Evolutionary conservation across 2,797 vertebrate genomes (phyloP).

Genomic region (Eremophila alpestris): DNA sequence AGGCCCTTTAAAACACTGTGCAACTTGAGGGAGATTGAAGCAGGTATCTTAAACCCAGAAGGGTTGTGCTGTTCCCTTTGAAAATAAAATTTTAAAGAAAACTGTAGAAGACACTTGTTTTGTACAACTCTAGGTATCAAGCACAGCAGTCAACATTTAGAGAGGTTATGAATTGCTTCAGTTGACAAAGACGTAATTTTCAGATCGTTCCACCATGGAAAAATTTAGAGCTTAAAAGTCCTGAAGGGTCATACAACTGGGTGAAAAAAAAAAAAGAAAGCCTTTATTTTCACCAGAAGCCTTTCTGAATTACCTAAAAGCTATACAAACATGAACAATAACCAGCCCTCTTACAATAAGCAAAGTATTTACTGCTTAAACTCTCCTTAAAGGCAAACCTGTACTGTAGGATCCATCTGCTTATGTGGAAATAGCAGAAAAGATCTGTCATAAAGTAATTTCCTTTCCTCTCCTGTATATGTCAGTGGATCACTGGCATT

Average conservation of each 20-base stretch:
- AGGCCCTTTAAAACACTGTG: neutral
- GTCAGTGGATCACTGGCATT: constrained; percentile 16
- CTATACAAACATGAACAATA: neutral
- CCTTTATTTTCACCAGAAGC: neutral
- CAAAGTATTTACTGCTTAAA: neutral
- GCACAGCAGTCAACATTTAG: neutral
- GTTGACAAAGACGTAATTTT: neutral
- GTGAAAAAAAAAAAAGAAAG: neutral
- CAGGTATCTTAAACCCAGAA: neutral
- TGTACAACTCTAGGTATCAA: neutral
- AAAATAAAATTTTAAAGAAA: neutral
- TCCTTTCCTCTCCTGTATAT: constrained; percentile 1
- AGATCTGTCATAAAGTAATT: constrained; percentile 14
- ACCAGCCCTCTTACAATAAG: neutral
- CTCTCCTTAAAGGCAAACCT: constrained; percentile 22
- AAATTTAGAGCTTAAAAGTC: neutral
- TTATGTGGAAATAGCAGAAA: constrained; percentile 13
- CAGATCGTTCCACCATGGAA: neutral
- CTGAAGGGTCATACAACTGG: neutral
- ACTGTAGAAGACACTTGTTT: neutral
- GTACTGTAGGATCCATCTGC: neutral
- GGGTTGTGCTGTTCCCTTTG: neutral
- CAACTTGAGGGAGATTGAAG: neutral
- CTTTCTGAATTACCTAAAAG: neutral
- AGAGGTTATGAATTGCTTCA: neutral